Conservation (phyloP, 1,140 invertebrate genomes). For the Neotoxoptera formosana region DNA sequence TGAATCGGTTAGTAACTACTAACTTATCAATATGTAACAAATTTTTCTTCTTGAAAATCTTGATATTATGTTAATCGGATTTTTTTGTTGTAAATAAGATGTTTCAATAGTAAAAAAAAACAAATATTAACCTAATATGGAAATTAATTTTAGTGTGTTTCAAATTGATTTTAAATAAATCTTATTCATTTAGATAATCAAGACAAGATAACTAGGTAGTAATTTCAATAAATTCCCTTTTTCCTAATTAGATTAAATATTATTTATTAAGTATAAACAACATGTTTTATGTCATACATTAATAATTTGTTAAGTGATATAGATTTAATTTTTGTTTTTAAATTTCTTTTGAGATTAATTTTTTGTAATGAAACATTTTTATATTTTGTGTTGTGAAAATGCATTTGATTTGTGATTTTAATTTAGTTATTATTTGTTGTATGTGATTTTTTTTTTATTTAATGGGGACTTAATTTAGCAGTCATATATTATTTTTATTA, state of each 20-base stretch:
- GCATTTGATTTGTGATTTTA: slow-evolving; percentile 49
- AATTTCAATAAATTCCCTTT: background rate
- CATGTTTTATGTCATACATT: background rate
- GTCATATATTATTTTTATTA: background rate
- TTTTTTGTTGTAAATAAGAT: background rate
- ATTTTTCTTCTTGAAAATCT: background rate
- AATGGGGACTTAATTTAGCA: background rate
- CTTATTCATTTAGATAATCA: background rate
- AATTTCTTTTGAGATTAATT: background rate
- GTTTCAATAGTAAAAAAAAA: background rate
- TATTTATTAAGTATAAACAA: background rate
- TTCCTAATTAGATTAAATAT: slow-evolving; percentile 10
- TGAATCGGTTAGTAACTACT: background rate
- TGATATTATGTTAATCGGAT: background rate
- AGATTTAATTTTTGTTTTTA: slow-evolving; percentile 20
- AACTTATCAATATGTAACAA: background rate
- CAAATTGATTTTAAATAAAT: background rate
- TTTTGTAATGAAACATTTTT: background rate
- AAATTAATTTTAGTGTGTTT: background rate
- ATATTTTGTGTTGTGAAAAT: slow-evolving; percentile 25
- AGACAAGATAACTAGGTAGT: background rate
- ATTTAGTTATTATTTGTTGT: slow-evolving; percentile 1
- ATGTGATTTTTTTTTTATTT: background rate
- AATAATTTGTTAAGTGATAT: slow-evolving; percentile 16
- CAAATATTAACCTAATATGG: background rate